Conservation (phyloP, 2,797 vertebrate genomes). For the Cynopterus sphinx region DNA sequence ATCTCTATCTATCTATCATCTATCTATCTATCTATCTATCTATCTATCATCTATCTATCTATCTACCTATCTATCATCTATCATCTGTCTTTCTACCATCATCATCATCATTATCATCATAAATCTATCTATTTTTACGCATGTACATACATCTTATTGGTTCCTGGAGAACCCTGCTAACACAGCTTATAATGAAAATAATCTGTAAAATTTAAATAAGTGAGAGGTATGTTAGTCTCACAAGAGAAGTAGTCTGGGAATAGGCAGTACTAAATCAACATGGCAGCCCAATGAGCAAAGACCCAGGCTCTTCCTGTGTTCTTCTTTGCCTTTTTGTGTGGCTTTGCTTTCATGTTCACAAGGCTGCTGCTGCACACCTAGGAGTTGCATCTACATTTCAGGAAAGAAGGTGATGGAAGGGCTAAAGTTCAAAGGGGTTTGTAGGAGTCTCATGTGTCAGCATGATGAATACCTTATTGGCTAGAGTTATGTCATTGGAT, state of each 20-base stretch:
- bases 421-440: neutral
- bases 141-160: neutral
- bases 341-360: neutral
- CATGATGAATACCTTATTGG: neutral
- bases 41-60: too few species aligned
- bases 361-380: too few species aligned
- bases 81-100: neutral
- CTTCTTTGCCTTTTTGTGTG: neutral
- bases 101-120: too few species aligned
- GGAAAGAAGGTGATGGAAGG: neutral
- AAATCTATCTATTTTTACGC: neutral
- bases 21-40: too few species aligned
- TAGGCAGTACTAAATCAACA: too few species aligned
- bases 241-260: neutral
- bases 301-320: neutral
- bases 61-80: too few species aligned
- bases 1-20: neutral
- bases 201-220: neutral
- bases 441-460: neutral
- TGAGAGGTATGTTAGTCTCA: neutral
- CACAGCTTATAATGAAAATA: neutral
- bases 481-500: neutral
- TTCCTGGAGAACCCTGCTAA: neutral
- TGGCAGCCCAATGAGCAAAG: neutral
- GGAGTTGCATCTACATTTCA: neutral